Evolutionary conservation across 2,113 vertebrate species (phyloP).

Genomic region (Bostrychus sinensis): DNA sequence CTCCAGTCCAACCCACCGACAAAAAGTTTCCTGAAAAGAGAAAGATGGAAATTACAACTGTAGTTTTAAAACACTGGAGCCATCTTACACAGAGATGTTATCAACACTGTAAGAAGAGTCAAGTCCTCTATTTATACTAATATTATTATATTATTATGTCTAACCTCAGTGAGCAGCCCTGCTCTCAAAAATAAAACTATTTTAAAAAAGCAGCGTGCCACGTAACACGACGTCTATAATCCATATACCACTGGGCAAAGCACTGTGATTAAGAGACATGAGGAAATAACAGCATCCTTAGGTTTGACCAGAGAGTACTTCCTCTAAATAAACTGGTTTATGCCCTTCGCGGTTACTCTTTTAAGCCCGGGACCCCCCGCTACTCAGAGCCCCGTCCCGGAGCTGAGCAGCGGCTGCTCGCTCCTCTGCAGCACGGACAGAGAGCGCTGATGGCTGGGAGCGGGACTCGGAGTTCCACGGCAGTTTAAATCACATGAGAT

Average conservation of each 20-base stretch:
- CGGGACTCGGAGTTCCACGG: constrained; percentile 33
- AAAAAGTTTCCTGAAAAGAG: constrained; percentile 93
- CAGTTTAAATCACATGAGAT: constrained; percentile 1
- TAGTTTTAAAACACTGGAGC: no score
- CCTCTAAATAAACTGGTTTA: background rate
- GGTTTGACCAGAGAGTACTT: background rate
- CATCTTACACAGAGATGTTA: no score
- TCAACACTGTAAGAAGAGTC: no score
- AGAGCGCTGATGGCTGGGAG: constrained; percentile 5
- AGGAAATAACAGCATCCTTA: background rate
- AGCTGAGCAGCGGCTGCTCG: constrained; percentile 1
- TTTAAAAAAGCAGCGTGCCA: constrained; percentile 61
- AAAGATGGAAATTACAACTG: constrained; percentile 30
- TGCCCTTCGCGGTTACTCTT: background rate
- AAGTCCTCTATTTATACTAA: no score
- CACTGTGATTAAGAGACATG: background rate
- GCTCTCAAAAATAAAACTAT: constrained; percentile 40
- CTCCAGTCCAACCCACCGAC: constrained; percentile 99
- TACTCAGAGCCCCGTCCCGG: background rate
- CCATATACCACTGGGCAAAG: constrained; percentile 22
- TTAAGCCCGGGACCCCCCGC: background rate
- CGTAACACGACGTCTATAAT: constrained; percentile 49
- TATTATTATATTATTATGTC: no score
- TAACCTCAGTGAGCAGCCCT: constrained; percentile 1
- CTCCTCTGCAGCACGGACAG: constrained; percentile 22